Base-by-base conservation (phyloP, 2,888 invertebrate species). In the Xanthia togata region DNA sequence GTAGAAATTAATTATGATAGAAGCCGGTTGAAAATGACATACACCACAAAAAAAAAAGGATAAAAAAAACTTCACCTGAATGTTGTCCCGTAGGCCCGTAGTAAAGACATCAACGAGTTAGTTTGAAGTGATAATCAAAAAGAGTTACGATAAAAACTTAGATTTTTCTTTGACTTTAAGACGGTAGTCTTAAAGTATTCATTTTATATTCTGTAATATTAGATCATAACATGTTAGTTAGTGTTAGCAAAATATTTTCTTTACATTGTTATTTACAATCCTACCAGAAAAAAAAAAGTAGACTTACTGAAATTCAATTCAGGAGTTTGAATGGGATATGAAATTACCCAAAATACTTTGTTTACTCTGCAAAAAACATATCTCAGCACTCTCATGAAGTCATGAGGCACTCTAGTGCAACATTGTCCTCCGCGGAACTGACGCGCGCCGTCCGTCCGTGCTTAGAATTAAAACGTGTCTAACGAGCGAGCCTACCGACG, bases 71-170 rank as follows among this genome's bases (percentile, higher is more conserved):
- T 38, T 47, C 11, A 38, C 4, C 17, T 50, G 60, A 38, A 26
- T 31, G 8, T 60, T 23, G 26, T 47, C 47, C 55, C 80, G 64
- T 89, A 88, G 44, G 1, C 31, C 17, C 55, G 31, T 55, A 73
- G 44, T 88, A 91, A 93, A 93, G 93, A 93, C 91, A 90, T 92
- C 91, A 93, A 93, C 92, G 91, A 82, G 59, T 70, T 47, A 35
- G 14, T 50, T 57, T 26, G 26, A n/a, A 50, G 26, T 53, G 8
- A 20, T 53, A 2, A 44, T 41, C 41, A 63, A 59, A 68, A 63
- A 60, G 26, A 63, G 20, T 53, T 9, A 23, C 3, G 14, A n/a
- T 31, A 69, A 64, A 57, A 69, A 53, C 11, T 4, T 35, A 12
- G 11, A 35, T 20, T 11, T 20, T 44, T 14, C 14, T 74, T 57